Conservation (phyloP, 2,888 invertebrate species). For the Cryptophagus acutangulus region DNA sequence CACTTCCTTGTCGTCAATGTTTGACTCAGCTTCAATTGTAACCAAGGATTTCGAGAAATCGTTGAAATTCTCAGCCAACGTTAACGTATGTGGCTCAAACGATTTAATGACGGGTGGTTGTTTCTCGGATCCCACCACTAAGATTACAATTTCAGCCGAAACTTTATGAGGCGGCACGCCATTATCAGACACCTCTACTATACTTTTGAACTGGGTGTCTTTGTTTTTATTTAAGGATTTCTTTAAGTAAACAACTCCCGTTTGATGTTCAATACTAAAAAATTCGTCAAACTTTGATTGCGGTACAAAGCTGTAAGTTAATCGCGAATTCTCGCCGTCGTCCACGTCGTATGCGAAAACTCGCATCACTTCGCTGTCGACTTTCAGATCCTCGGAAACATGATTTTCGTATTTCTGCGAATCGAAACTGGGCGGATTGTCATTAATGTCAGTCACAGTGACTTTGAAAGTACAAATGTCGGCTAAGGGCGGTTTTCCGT, state of each 20-base stretch:
- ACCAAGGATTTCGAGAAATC: slow-evolving; percentile 54
- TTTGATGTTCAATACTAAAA: slow-evolving; percentile 75
- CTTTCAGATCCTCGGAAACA: slow-evolving; percentile 73
- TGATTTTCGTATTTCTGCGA: slow-evolving; percentile 63
- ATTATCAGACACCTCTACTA: slow-evolving; percentile 73
- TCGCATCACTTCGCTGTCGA: slow-evolving; percentile 73
- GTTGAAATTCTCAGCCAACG: slow-evolving; percentile 67
- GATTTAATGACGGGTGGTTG: slow-evolving; percentile 72
- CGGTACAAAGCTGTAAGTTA: slow-evolving; percentile 62
- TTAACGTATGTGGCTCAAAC: slow-evolving; percentile 49
- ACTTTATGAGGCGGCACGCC: slow-evolving; percentile 60
- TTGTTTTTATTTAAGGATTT: slow-evolving; percentile 29
- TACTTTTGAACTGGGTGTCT: slow-evolving; percentile 63
- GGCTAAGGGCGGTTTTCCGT: slow-evolving; percentile 83
- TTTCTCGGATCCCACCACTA: slow-evolving; percentile 82
- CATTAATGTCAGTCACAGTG: slow-evolving; percentile 87
- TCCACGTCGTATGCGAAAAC: slow-evolving; percentile 91
- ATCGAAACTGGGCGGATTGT: slow-evolving; percentile 79
- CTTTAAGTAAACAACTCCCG: slow-evolving; percentile 66
- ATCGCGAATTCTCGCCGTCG: slow-evolving; percentile 83
- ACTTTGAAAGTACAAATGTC: slow-evolving; percentile 93
- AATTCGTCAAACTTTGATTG: slow-evolving; percentile 55
- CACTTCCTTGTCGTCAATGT: slow-evolving; percentile 69
- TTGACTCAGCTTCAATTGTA: slow-evolving; percentile 69
- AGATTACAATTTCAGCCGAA: slow-evolving; percentile 74